A percentile compares a stretch with the other conserved stretches of the same genome.
These are phyloP conservation scores for Bradypus variegatus DNA, from an alignment of 2,797 vertebrate genomes.

Conservation along the genomic window DNA sequence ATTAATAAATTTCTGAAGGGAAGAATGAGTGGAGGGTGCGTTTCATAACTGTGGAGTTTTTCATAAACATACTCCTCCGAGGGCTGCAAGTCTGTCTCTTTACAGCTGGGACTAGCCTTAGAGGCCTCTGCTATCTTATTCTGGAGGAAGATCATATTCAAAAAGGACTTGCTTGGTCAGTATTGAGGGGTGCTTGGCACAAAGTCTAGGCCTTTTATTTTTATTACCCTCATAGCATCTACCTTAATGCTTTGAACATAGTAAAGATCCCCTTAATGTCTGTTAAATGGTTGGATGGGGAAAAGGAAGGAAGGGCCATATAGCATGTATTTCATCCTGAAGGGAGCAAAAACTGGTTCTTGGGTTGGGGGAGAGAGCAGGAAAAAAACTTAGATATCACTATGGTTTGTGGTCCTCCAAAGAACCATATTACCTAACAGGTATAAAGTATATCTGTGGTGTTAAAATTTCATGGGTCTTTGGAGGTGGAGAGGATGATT, in stretches of 20 bases:
- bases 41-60: neutral
- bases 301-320: neutral
- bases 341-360: neutral
- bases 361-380: too few species aligned
- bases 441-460: neutral
- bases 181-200: neutral
- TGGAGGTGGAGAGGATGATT: neutral
- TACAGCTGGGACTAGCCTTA: neutral
- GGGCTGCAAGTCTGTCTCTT: neutral
- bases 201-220: neutral
- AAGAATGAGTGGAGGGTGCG: neutral
- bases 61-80: neutral
- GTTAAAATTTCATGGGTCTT: neutral
- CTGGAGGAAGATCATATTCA: neutral
- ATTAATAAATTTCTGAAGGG: neutral
- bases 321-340: neutral
- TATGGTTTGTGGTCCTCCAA: neutral
- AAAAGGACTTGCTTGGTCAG: neutral
- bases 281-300: neutral
- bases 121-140: neutral
- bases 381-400: neutral
- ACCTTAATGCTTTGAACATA: neutral
- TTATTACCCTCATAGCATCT: neutral
- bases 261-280: neutral
- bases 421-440: neutral